Percentiles rank a stretch among this genome's conserved stretches.
Conservation (phyloP, 2,113 vertebrate species). For the Phaetusa simplex region DNA sequence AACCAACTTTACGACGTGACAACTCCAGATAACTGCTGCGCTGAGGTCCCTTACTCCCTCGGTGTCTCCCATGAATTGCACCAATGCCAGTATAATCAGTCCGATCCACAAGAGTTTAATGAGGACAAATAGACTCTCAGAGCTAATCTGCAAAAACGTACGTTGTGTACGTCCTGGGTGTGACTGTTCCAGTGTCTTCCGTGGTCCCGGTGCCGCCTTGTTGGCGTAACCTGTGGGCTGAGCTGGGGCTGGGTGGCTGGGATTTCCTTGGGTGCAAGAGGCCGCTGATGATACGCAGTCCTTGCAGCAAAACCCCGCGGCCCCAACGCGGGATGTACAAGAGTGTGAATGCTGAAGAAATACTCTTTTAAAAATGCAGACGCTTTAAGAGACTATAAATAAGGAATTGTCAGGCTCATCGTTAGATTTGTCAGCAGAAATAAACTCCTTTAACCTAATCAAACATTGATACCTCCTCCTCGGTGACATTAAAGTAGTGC, state of each 20-base stretch:
- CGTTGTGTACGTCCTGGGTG: background rate
- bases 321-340: background rate
- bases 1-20: background rate
- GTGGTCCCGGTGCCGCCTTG: accelerated
- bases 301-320: background rate
- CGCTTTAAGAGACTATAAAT: background rate
- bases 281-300: background rate
- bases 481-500: background rate
- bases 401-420: background rate
- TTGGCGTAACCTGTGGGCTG: background rate
- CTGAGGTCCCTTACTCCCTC: background rate
- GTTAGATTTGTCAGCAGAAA: background rate
- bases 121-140: background rate
- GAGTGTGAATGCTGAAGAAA: background rate
- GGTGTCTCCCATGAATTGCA: background rate
- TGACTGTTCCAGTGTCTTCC: background rate
- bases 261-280: background rate
- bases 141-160: background rate
- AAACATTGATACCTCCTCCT: background rate
- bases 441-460: background rate
- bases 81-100: background rate
- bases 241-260: background rate
- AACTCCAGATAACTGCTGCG: background rate
- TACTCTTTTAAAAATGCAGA: background rate
- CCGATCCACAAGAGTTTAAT: background rate